Percentiles rank a stretch among this genome's conserved stretches.
phyloP scores from a whole-genome alignment of 2,888 invertebrate genomes.

The Adineta ricciae region DNA sequence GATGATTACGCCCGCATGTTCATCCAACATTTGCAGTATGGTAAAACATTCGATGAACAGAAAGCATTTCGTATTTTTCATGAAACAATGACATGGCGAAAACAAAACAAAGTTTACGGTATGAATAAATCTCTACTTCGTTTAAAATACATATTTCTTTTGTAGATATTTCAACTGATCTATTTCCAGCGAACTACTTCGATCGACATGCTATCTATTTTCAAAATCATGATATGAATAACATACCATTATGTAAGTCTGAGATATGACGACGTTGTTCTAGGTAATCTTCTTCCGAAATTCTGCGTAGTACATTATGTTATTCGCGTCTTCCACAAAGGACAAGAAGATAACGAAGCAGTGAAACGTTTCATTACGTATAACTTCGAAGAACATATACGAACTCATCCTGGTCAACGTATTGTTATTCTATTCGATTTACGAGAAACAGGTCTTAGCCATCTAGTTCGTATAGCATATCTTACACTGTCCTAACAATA shows the following conservation, averaged over 20 bases:
- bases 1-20: neutral
- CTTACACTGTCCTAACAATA: neutral
- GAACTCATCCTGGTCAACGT: neutral
- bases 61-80: neutral
- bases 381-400: neutral
- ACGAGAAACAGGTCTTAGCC: neutral
- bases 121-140: neutral
- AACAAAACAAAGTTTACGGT: neutral
- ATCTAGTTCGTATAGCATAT: neutral
- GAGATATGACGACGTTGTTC: neutral
- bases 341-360: neutral
- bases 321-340: neutral
- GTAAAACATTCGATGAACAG: neutral
- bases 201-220: neutral
- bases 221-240: neutral
- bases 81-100: neutral
- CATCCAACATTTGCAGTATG: neutral
- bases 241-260: neutral
- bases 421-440: constrained; percentile 2
- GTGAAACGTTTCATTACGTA: neutral
- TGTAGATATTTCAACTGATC: neutral
- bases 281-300: no score
- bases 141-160: neutral
- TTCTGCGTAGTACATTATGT: neutral
- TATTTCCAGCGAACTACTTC: neutral